Evolutionary conservation across 2,888 invertebrate species (phyloP).

Genomic region (Tetragnatha montana): DNA sequence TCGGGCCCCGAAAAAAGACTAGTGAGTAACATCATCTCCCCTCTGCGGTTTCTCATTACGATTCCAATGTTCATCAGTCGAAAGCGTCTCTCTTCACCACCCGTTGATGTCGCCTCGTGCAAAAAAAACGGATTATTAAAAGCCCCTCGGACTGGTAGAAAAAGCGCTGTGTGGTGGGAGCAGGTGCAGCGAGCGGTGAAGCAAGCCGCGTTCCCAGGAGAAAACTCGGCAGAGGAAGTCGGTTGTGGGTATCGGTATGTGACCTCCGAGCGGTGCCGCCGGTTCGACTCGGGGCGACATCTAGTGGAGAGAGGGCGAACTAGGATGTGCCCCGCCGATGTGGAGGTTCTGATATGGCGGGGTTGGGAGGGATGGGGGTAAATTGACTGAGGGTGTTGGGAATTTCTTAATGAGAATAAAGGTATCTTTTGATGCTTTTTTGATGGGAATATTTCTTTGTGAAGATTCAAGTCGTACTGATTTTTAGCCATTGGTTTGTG

Average conservation of each 20-base stretch:
- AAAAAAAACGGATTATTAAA: not conserved
- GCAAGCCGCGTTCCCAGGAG: slow-evolving; percentile 67
- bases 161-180: slow-evolving; percentile 47
- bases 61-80: no score
- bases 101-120: not conserved
- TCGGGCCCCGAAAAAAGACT: no score
- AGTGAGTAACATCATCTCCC: no score
- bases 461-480: no score
- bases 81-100: not conserved
- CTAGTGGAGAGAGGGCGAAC: slow-evolving; percentile 23
- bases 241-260: slow-evolving; percentile 69
- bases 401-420: no score
- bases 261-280: slow-evolving; percentile 48
- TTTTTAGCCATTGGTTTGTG: no score
- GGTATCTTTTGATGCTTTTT: no score
- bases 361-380: no score
- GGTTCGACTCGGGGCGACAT: slow-evolving; percentile 28
- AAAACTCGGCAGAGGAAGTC: slow-evolving; percentile 65
- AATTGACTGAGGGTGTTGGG: no score
- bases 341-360: no score
- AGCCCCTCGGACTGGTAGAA: not conserved
- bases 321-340: not conserved
- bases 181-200: slow-evolving; percentile 62
- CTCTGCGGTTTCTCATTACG: no score
- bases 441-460: no score